These are phyloP conservation scores for Phylloscopus collybita DNA, from an alignment of 2,797 vertebrate genomes.

Conservation along the genomic window DNA sequence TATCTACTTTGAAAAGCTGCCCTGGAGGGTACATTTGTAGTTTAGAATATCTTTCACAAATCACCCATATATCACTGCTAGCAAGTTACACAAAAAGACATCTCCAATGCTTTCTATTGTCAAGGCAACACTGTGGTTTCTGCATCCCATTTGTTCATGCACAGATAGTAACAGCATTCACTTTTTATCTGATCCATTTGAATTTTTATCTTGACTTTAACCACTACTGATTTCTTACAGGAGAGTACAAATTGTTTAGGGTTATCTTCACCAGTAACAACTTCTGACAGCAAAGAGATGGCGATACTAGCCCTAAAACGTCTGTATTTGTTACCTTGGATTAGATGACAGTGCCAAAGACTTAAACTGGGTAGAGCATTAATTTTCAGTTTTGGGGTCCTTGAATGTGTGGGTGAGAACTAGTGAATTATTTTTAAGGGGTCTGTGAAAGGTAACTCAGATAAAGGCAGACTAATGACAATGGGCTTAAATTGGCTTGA, in stretches of 20 bases:
- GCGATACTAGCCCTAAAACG: background rate
- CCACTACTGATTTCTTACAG: constrained; percentile 19
- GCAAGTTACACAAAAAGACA: constrained; percentile 31
- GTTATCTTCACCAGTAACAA: constrained; percentile 33
- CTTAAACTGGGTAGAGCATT: background rate
- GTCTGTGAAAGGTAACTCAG: background rate
- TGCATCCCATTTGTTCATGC: constrained; percentile 48
- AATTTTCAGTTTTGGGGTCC: background rate
- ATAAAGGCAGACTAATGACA: background rate
- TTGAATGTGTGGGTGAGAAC: background rate
- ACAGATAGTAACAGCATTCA: constrained; percentile 38
- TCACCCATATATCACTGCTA: constrained; percentile 51
- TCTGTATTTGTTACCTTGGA: background rate
- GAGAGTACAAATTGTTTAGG: constrained; percentile 1
- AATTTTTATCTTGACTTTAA: constrained; percentile 58
- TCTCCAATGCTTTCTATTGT: constrained; percentile 57
- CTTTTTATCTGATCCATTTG: constrained; percentile 61
- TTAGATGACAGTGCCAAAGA: background rate
- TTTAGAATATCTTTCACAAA: constrained; percentile 42
- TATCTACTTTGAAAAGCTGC: constrained; percentile 60
- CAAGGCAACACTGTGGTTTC: constrained; percentile 58
- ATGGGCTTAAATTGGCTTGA: background rate
- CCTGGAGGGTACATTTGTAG: constrained; percentile 54
- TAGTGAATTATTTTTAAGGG: background rate
- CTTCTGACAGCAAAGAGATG: constrained; percentile 17